phyloP scores from a whole-genome alignment of 2,113 vertebrate genomes.

The Epinephelus lanceolatus region DNA sequence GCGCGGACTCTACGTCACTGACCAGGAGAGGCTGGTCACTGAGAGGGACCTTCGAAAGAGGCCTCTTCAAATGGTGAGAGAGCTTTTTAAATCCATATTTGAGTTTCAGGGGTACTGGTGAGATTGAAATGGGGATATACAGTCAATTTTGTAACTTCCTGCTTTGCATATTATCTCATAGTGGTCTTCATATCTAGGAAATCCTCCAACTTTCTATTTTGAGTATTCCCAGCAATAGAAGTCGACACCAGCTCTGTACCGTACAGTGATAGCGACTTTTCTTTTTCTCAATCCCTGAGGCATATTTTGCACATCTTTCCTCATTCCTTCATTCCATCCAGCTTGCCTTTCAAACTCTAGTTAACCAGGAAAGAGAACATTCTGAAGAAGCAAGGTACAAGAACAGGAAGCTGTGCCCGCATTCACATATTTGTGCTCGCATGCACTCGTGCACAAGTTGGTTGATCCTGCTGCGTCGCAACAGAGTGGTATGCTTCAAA shows the following conservation, averaged over 20 bases:
- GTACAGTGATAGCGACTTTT: background rate
- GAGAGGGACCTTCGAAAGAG: constrained; percentile 95
- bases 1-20: constrained; percentile 95
- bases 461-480: background rate
- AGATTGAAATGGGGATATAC: background rate
- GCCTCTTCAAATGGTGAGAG: constrained; percentile 96
- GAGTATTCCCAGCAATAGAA: background rate
- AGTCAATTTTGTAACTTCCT: background rate
- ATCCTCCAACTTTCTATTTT: background rate
- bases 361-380: background rate
- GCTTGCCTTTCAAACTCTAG: background rate
- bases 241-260: background rate
- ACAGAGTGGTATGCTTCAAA: background rate
- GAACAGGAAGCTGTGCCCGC: background rate
- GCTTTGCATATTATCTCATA: background rate
- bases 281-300: background rate
- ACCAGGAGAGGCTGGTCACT: constrained; percentile 94
- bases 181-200: background rate
- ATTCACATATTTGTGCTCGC: background rate
- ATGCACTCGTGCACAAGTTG: background rate
- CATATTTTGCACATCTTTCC: constrained; percentile 15
- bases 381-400: background rate
- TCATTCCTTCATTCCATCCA: background rate
- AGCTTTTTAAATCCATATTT: background rate
- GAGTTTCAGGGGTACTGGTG: background rate